These are phyloP conservation scores for Pipra filicauda DNA, from an alignment of 2,113 vertebrate genomes.

Conservation along the genomic window DNA sequence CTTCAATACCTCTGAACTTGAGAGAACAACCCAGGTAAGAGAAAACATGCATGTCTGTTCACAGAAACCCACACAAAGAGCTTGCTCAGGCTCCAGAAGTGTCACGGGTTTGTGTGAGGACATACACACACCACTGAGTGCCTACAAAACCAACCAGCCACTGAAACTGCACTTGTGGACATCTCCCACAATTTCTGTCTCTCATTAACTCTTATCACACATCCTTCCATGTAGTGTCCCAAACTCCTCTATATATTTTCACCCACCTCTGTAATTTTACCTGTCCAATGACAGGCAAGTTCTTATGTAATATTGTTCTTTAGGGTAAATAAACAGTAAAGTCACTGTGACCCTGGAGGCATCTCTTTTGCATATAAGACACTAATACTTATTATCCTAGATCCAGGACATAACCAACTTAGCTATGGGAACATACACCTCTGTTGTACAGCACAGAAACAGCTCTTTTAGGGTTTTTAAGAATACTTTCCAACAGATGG, in stretches of 20 bases:
- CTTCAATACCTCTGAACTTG: background rate
- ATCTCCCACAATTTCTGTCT: background rate
- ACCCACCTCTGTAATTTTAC: background rate
- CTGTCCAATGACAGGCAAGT: background rate
- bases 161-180: background rate
- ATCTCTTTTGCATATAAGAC: background rate
- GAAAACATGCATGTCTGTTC: rapidly evolving
- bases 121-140: background rate
- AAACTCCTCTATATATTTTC: background rate
- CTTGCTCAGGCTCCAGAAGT: background rate
- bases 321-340: background rate
- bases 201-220: background rate
- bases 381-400: background rate
- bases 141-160: background rate
- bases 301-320: background rate
- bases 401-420: background rate
- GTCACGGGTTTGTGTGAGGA: background rate
- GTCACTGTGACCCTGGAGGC: conserved; percentile 5
- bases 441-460: background rate
- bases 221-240: background rate
- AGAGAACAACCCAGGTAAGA: background rate
- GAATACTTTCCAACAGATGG: background rate
- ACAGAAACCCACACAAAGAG: background rate
- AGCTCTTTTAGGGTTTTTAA: background rate
- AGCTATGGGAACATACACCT: background rate